Percentiles rank a stretch among this genome's conserved stretches.
phyloP scores from a whole-genome alignment of 1,140 invertebrate species.

The Choristoneura fumiferana region DNA sequence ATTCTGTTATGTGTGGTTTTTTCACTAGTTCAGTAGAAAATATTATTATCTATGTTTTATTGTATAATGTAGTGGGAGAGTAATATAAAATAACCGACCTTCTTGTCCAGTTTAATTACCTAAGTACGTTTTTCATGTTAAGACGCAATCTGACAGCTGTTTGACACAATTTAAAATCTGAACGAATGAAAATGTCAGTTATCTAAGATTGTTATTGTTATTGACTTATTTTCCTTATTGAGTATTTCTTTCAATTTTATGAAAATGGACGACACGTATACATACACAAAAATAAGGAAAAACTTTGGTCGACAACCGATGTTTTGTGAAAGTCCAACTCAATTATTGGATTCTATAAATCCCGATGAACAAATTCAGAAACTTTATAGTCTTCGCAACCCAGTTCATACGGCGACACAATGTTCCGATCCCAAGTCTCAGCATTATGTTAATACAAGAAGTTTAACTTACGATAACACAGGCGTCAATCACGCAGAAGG shows the following conservation, averaged over 20 bases:
- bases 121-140: too few species aligned
- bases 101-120: too few species aligned
- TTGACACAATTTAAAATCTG: too few species aligned
- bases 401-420: constrained; percentile 81
- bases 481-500: constrained; percentile 94
- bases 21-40: background rate
- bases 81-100: too few species aligned
- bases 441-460: constrained; percentile 80
- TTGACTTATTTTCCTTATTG: too few species aligned
- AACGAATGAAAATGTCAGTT: too few species aligned
- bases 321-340: constrained; percentile 84
- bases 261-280: constrained; percentile 78
- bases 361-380: constrained; percentile 81
- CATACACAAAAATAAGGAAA: constrained; percentile 82
- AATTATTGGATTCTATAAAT: constrained; percentile 85
- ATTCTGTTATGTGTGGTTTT: background rate
- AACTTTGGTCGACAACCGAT: constrained; percentile 83
- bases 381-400: constrained; percentile 85
- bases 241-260: too few species aligned
- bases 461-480: constrained; percentile 84
- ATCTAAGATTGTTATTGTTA: too few species aligned
- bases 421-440: constrained; percentile 79
- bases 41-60: background rate
- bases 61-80: too few species aligned
- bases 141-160: too few species aligned